Evolutionary conservation across 2,113 vertebrate genomes (phyloP), one percentile per base, ranked within the genome.

Genomic region (Notechis scutatus): DNA sequence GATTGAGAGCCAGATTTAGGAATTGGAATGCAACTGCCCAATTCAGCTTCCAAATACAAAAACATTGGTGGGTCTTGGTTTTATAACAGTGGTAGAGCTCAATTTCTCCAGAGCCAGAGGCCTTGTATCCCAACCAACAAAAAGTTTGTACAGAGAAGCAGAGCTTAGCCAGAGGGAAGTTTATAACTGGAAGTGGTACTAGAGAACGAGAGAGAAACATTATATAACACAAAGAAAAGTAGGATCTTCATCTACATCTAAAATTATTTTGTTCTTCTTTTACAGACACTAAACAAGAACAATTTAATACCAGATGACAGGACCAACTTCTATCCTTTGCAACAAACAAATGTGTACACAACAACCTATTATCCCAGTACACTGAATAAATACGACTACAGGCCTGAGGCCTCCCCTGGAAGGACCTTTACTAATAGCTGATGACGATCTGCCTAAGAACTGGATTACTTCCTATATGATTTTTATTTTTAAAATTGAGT

Each of bases 211-310:
- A 87, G 55, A 57, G 94, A 94, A 96, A 24, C 55, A 29, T 86
- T 92, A 12, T 15, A 4, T n/a, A 5, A 74, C 23, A 56, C 5
- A 45, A 92, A 96, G 94, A 95, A 95, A 95, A 93, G 94, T 90
- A 26, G 91, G 88, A 47, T 47, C 47, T 47, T 47, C 47, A 47
- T 47, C 23, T 61, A 8, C 74, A 86, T 94, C 18, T 95, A 81
- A 93, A 92, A 93, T 94, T 4, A 90, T 39, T 93, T 86, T 50
- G 95, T 95, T 96, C 93, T 95, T 93, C 90, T 94, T 94, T 95
- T 96, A 34, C 97, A 99, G 99, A 99, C 99, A 1, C 98, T 99
- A 97, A 99, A 99, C 97, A 99, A 99, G 97, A 99, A 99, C 97
- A 99, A 99, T 97, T 97, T 99, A 95, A 98, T 99, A 88, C 99